A percentile compares a stretch with the other conserved stretches of the same genome.
Conservation (phyloP, 2,888 invertebrate genomes). For the Physocephala rufipes region DNA sequence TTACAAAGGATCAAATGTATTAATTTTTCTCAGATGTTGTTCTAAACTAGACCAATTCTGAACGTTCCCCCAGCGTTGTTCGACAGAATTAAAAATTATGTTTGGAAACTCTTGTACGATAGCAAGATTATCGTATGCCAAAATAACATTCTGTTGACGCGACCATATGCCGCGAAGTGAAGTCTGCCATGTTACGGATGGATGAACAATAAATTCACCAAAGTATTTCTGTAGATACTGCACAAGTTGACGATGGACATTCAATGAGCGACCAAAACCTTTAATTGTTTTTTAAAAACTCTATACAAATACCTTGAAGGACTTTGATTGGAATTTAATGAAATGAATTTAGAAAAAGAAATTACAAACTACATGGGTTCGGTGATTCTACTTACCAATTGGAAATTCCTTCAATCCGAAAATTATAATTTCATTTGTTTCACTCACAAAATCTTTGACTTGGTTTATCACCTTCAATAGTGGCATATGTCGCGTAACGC, state of each 20-base stretch:
- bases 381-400: constrained; percentile 65
- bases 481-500: constrained; percentile 67
- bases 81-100: constrained; percentile 69
- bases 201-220: constrained; percentile 67
- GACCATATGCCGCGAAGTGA: constrained; percentile 68
- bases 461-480: constrained; percentile 67
- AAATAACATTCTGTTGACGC: constrained; percentile 67
- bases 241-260: constrained; percentile 68
- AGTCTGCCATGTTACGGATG: constrained; percentile 67
- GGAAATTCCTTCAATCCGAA: constrained; percentile 72
- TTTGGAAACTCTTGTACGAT: constrained; percentile 61
- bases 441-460: constrained; percentile 68
- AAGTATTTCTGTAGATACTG: constrained; percentile 68
- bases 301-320: not conserved
- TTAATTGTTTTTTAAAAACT: constrained; percentile 14
- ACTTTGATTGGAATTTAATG: not conserved
- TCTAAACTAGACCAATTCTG: constrained; percentile 69
- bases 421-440: constrained; percentile 71
- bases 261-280: constrained; percentile 66
- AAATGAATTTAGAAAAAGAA: no score
- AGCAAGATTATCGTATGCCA: constrained; percentile 67
- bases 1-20: constrained; percentile 57
- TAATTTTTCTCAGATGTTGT: constrained; percentile 65
- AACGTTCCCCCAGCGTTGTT: constrained; percentile 76
- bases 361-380: no score